Percentiles rank a stretch among this genome's conserved stretches.
These are phyloP conservation scores for Lagopus leucura DNA, from an alignment of 2,113 vertebrate species.

Conservation along the genomic window DNA sequence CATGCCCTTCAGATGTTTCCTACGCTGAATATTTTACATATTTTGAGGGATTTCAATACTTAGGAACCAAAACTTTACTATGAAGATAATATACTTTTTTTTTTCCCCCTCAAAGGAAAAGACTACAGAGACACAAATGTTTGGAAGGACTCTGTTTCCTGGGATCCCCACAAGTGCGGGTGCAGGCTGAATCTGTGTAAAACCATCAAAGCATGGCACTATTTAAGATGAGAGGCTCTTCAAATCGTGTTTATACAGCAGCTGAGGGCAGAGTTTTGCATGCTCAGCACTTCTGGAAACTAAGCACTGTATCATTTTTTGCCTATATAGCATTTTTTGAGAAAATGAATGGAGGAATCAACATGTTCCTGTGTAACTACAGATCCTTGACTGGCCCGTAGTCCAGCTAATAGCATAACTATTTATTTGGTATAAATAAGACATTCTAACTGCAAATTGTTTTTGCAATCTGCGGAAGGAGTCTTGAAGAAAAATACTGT, in stretches of 20 bases:
- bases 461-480: background rate
- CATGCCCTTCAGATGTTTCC: background rate
- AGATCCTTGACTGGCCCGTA: constrained; percentile 57
- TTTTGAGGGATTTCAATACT: background rate
- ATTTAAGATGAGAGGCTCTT: constrained; percentile 61
- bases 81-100: background rate
- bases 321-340: constrained; percentile 27
- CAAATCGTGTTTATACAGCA: constrained; percentile 46
- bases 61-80: background rate
- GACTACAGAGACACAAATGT: background rate
- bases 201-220: constrained; percentile 27
- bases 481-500: constrained; percentile 23
- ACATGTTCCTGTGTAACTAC: background rate
- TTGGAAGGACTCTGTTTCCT: background rate
- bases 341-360: constrained; percentile 63
- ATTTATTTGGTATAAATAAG: constrained; percentile 62
- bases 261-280: constrained; percentile 11
- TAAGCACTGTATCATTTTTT: constrained; percentile 17
- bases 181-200: background rate
- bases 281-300: constrained; percentile 47
- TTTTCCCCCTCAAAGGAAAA: background rate
- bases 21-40: background rate
- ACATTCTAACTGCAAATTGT: constrained; percentile 10
- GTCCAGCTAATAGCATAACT: constrained; percentile 63
- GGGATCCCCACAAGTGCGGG: constrained; percentile 7